Base-by-base conservation (phyloP, 37 sponge, comb jelly and placozoan species). In the Axinella damicornis region DNA sequence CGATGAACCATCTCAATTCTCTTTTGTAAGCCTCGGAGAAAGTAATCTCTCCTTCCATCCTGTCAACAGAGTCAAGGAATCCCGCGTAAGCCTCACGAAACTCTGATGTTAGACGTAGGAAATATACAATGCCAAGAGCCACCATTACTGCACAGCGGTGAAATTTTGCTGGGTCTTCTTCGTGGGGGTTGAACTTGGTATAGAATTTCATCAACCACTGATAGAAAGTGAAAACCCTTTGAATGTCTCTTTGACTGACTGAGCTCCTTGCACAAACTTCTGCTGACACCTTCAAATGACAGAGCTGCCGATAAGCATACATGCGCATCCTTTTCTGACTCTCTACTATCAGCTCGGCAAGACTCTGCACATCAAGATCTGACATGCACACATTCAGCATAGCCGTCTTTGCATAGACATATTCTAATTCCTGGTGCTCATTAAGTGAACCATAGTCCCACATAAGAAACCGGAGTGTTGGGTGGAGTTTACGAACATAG, bases 181-280 rank as follows among this genome's bases (percentile, higher is more conserved):
- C 57, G 46, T 57, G 39, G 9, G 61, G 33, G 22, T 38, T 19
- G 20, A 27, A 38, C 5, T 30, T 66, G 20, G 11, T 28, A 60
- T 74, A 83, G 34, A 37, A 32, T 61, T 62, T 63, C 41, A 37
- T 53, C 25, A 83, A 21, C 84, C 84, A 83, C 33, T 66, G 28
- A 74, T 73, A 83, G 17, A 83, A 74, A 20, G 65, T 83, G 67
- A 83, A 74, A 32, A 83, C 84, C 31, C 84, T 64, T 83, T 91
- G 92, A 61, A 91, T 91, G 39, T 91, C 92, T 33, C 92, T 56
- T 57, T 91, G 92, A 40, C 92, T 91, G 40, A 91, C 92, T 61
- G 83, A 82, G 77, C 92, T 91, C 46, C 60, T 85, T 20, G 91
- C 80, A 21, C 86, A 78, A 19, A 60, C 24, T 19, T 41, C 36